These are phyloP conservation scores for Varroa destructor DNA, from an alignment of 1,140 invertebrate species.

Conservation along the genomic window DNA sequence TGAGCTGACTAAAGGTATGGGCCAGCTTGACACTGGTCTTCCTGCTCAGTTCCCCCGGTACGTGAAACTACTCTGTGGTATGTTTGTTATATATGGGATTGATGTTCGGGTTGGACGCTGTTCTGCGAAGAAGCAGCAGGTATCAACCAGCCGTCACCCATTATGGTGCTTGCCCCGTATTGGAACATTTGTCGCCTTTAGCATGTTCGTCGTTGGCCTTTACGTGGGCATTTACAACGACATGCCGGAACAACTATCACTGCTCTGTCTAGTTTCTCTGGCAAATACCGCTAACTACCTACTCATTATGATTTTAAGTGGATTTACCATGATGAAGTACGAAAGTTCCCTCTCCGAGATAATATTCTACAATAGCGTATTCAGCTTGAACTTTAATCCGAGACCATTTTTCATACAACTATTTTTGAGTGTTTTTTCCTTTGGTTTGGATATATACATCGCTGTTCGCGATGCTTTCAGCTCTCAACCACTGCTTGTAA, in stretches of 20 bases:
- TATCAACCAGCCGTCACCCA: too few relatives aligned
- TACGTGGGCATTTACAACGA: too few relatives aligned
- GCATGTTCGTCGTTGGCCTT: too few relatives aligned
- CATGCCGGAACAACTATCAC: neutral
- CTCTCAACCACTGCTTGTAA: neutral
- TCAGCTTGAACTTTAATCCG: neutral
- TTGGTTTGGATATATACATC: slow-evolving; percentile 4
- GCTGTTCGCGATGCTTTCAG: neutral
- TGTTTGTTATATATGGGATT: too few relatives aligned
- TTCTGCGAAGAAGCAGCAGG: too few relatives aligned
- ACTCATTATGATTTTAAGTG: neutral
- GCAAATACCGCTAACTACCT: neutral
- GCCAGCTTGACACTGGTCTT: too few relatives aligned
- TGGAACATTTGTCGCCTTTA: too few relatives aligned
- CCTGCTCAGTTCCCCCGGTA: too few relatives aligned
- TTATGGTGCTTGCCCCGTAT: too few relatives aligned
- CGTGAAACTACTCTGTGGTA: too few relatives aligned
- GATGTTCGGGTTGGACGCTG: too few relatives aligned
- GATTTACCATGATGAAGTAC: slow-evolving; percentile 20
- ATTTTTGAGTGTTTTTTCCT: neutral
- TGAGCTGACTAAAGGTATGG: too few relatives aligned
- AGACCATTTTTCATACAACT: neutral
- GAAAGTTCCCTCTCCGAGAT: neutral
- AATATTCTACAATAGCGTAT: neutral
- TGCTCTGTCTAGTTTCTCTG: neutral